Base-by-base conservation (phyloP, 2,113 vertebrate genomes). In the Solenodon paradoxus region DNA sequence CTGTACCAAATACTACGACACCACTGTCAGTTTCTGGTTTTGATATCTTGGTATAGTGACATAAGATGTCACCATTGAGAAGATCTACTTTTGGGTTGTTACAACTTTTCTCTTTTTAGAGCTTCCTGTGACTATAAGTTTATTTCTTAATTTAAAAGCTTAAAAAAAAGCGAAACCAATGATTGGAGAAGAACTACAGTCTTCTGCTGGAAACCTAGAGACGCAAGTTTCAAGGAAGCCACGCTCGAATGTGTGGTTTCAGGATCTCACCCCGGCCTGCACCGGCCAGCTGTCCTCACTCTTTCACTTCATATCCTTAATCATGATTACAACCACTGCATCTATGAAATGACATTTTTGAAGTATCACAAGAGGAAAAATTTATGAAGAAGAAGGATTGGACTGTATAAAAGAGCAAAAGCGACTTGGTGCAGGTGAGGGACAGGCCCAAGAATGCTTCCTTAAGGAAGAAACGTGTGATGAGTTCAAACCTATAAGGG, bases 351-450 rank as follows among this genome's bases (percentile, higher is more conserved):
- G 30, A 51, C 16, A 68, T 38, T 74, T 66, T 45, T 16, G 5
- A 94, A 59, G 32, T 26, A 30, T 78, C 87, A 72, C 26, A 20
- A 79, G 82, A 90, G n/a, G 35, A 49, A 89, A 64, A 35, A 26
- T 13, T n/a, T 32, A 66, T 66, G n/a, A 94, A 82, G 13, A 24
- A 22, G 11, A 38, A 86, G 22, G 38, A 5, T 3, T 22, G 24
- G 15, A 64, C 13, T 40, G 2, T 20, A 12, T 51, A n/a, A 75
- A 5, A 86, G 15, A 69, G 11, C 20, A 66, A 68, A 17, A 1
- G 30, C 66, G 4, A 90, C 13, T 11, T 49, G 49, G 24, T 5
- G 19, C 11, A 9, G 28, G 17, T 45, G 59, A 40, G 55, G 7
- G 26, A 15, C 9, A 30, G 32, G 2, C 63, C 20, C 49, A 42